Conservation (phyloP, 2,797 vertebrate species). For the Tenualosa ilisha region DNA sequence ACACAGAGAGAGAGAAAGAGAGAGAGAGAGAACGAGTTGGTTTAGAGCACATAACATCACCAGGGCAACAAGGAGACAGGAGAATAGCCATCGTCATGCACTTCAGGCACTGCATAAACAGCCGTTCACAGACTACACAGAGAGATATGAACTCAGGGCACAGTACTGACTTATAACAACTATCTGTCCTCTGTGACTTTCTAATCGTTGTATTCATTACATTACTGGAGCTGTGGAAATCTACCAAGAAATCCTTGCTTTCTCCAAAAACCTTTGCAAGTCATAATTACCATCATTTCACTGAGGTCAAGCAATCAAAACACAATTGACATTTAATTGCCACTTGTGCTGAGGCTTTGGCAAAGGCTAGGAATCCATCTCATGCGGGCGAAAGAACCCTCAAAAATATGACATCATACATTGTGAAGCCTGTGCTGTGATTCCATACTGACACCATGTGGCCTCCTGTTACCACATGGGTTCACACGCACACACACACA, state of each 20-base stretch:
- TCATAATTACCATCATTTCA: background rate
- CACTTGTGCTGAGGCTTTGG: background rate
- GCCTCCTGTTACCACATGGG: background rate
- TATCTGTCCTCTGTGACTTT: background rate
- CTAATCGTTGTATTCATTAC: background rate
- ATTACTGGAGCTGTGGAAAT: background rate
- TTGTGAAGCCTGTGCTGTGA: background rate
- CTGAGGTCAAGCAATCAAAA: background rate
- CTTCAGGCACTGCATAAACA: background rate
- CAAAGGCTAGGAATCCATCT: background rate
- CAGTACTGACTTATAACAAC: background rate
- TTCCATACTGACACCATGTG: slow-evolving; percentile 42
- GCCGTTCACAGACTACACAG: background rate
- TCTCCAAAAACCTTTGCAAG: background rate
- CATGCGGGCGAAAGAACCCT: background rate
- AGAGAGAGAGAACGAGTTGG: too few relatives aligned
- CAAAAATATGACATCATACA: background rate
- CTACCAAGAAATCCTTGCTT: background rate
- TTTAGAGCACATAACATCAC: slow-evolving; percentile 30
- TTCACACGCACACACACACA: background rate
- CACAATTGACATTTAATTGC: background rate
- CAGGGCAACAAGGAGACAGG: slow-evolving; percentile 40
- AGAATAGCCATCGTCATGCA: slow-evolving; percentile 9
- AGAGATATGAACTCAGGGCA: background rate
- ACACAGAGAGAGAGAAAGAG: slow-evolving; percentile 14